Evolutionary conservation across 1,140 invertebrate species (phyloP), one percentile per base, ranked within the genome.

Genomic region (Drosophila sulfurigaster): DNA sequence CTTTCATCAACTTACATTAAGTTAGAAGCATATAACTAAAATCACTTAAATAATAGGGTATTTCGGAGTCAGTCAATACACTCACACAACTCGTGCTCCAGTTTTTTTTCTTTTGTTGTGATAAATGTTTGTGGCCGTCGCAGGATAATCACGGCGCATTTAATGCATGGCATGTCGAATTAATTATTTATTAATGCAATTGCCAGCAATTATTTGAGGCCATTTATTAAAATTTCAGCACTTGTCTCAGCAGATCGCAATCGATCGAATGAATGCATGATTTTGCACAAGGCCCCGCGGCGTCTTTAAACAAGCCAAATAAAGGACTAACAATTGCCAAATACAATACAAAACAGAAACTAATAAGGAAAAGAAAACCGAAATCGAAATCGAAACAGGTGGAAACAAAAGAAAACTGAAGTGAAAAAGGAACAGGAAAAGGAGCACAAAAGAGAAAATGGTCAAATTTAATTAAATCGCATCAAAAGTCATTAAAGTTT

Each of bases 121-220:
- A 25, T 41, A 52, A 64, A 51, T 46, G 16, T 49, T 57, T 57
- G n/a, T 32, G 8, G 16, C 3, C 15, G 8, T 10, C 32, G 48
- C 20, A 11, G n/a, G n/a, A 65, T 65, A 32, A 52, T 65, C 49
- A 45, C n/a, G 15, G 25, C 8, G 35, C 5, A 20, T 54, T 76
- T 65, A 65, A 68, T 62, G 64, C 48, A 72, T 13, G 32, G 11
- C 41, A 48, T 41, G 52, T 5, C 20, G 45, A 28, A 41, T 77
- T 32, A 86, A 71, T 65, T 57, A 71, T 81, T 70, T 60, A 85
- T 81, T 68, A 75, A 62, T 60, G 38, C 62, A 68, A 74, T 80
- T 57, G 16, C 54, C 54, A 20, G 54, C 54, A 57, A 57, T 57
- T 57, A 57, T 57, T 57, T 20, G 8, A 57, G 35, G 32, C 15